Conservation (phyloP, 2,888 invertebrate species). For the Thalpophila matura region DNA sequence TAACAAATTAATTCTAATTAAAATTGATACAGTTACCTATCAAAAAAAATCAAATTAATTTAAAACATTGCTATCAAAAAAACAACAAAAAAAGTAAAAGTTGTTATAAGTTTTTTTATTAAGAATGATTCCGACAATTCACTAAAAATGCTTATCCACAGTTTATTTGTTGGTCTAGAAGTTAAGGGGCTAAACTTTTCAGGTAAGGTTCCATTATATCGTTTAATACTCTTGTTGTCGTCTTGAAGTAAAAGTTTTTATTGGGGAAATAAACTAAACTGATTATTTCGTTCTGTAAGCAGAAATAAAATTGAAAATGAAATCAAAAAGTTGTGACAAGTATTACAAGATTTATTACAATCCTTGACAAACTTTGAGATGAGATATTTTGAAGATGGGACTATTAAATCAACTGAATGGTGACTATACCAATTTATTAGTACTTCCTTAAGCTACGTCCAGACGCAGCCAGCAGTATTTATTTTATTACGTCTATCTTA, state of each 20-base stretch:
- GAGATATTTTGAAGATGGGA: neutral
- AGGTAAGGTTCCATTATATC: conserved; percentile 24
- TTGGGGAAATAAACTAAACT: conserved; percentile 36
- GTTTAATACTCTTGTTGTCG: conserved; percentile 37
- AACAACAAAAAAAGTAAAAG: too few species aligned
- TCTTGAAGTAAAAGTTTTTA: conserved; percentile 31
- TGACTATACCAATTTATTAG: neutral
- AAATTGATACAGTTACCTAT: too few species aligned
- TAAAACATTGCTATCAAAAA: too few species aligned
- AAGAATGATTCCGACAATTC: neutral
- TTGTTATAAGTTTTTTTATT: too few species aligned
- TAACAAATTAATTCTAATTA: too few species aligned
- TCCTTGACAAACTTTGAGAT: neutral
- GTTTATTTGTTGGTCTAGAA: neutral
- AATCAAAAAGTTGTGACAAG: conserved; percentile 16
- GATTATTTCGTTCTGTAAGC: neutral
- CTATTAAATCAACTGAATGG: neutral
- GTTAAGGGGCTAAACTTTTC: neutral
- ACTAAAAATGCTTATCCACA: conserved; percentile 11
- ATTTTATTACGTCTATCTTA: too few species aligned
- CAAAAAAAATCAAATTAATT: too few species aligned
- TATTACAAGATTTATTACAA: neutral
- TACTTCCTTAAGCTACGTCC: too few species aligned
- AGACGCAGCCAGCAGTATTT: too few species aligned
- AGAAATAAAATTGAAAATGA: neutral